A percentile compares a stretch with the other conserved stretches of the same genome.
These are phyloP conservation scores for Porites lutea DNA, from an alignment of 64 coral and sea anemone species.

Conservation along the genomic window DNA sequence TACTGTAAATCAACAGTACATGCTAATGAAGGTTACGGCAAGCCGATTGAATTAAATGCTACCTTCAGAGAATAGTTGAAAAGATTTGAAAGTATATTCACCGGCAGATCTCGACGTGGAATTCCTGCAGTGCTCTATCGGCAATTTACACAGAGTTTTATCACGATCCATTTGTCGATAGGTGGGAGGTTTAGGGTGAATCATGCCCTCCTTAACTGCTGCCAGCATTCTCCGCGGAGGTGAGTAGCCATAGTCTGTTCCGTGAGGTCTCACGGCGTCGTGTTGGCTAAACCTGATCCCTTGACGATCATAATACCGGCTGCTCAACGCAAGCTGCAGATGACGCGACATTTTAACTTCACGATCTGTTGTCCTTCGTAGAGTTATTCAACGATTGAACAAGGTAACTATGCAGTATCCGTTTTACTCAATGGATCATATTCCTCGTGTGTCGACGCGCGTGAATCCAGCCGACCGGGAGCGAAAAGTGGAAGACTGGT, in stretches of 20 bases:
- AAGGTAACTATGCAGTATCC: neutral
- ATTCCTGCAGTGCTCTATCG: constrained; percentile 96
- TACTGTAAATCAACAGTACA: neutral
- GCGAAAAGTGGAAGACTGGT: neutral
- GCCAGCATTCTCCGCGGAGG: constrained; percentile 90
- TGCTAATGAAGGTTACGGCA: neutral
- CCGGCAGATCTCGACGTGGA: constrained; percentile 94
- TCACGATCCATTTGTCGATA: constrained; percentile 91
- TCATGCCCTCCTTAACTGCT: constrained; percentile 95
- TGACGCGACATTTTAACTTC: constrained; percentile 71
- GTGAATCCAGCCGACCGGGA: too few relatives aligned
- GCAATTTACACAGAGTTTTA: constrained; percentile 82
- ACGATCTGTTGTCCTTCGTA: neutral
- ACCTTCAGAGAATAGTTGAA: too few relatives aligned
- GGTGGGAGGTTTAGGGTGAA: constrained; percentile 94
- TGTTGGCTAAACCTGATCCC: constrained; percentile 85
- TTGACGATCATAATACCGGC: constrained; percentile 90
- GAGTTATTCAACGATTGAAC: neutral
- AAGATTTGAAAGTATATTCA: constrained; percentile 33
- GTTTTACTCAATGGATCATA: neutral
- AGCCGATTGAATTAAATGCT: too few relatives aligned
- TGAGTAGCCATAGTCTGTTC: constrained; percentile 90
- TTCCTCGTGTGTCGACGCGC: too few relatives aligned
- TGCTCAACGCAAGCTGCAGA: constrained; percentile 64
- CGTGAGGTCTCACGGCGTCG: constrained; percentile 76